A percentile compares a stretch with the other conserved stretches of the same genome.
These are phyloP conservation scores for Platycercus adscitus DNA, from an alignment of 2,113 vertebrate genomes.

Conservation along the genomic window DNA sequence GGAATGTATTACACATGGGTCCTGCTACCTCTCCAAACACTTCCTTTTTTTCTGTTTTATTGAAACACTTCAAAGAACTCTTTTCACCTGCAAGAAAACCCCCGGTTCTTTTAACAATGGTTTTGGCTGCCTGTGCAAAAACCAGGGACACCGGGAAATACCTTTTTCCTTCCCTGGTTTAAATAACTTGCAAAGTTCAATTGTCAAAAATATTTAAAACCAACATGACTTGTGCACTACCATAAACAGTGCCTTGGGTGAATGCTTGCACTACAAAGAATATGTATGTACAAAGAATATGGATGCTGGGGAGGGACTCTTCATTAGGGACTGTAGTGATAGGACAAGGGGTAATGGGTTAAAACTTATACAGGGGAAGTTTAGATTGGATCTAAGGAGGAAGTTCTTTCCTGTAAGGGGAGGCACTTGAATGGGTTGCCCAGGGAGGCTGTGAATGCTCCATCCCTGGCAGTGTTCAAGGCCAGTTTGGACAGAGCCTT, in stretches of 20 bases:
- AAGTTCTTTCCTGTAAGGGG: not conserved
- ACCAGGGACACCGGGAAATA: not conserved
- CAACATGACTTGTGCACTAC: not conserved
- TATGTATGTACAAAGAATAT: not conserved
- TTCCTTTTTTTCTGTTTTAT: not conserved
- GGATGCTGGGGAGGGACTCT: too few relatives aligned
- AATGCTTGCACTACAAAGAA: not conserved
- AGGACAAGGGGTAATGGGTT: too few relatives aligned
- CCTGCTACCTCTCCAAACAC: not conserved
- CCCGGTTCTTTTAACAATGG: not conserved
- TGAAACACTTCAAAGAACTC: not conserved
- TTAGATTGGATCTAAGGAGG: too few relatives aligned
- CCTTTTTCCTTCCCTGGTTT: not conserved
- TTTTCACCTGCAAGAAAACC: not conserved
- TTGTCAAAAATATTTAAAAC: not conserved
- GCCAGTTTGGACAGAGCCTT: too few relatives aligned
- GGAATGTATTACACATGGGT: not conserved
- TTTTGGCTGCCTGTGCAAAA: not conserved
- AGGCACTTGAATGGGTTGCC: too few relatives aligned
- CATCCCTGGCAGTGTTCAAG: too few relatives aligned
- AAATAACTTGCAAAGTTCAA: conserved; percentile 6
- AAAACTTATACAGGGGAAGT: too few relatives aligned
- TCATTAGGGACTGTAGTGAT: too few relatives aligned
- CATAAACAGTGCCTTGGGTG: not conserved
- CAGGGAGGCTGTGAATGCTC: too few relatives aligned